Conservation (phyloP, 1,140 invertebrate genomes). For the Tetramorium parvispinum region DNA sequence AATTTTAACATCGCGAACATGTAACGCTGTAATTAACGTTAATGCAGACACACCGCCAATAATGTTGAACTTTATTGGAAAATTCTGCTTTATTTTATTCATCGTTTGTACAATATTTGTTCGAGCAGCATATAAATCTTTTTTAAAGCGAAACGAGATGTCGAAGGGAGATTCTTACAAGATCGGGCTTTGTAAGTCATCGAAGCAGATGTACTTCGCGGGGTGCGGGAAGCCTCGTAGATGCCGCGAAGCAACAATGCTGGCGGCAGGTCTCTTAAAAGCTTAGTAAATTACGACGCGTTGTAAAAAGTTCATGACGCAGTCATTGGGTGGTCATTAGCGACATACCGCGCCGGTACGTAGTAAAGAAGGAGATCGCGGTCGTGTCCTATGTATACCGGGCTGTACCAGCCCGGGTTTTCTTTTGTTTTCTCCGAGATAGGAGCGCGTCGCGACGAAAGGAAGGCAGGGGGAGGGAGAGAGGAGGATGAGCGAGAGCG, state of each 20-base stretch:
- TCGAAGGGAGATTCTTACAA: not conserved
- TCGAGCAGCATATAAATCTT: too few species aligned
- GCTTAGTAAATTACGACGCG: constrained; percentile 52
- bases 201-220: not conserved
- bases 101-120: not conserved
- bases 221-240: not conserved
- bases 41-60: not conserved
- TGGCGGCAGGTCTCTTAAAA: not conserved
- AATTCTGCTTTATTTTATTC: not conserved
- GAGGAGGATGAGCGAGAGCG: not conserved
- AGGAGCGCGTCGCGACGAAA: constrained; percentile 45
- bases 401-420: constrained; percentile 20
- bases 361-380: constrained; percentile 13
- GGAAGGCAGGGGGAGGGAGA: not conserved
- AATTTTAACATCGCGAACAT: not conserved
- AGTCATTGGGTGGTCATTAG: constrained; percentile 73
- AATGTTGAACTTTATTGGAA: constrained; percentile 1
- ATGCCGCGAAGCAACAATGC: constrained; percentile 17
- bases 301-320: constrained; percentile 62
- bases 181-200: constrained; percentile 9
- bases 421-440: constrained; percentile 65
- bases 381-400: constrained; percentile 1
- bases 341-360: constrained; percentile 58
- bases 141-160: too few species aligned
- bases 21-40: not conserved